These are phyloP conservation scores for Notothenia rossii DNA, from an alignment of 2,113 vertebrate species.

Conservation along the genomic window DNA sequence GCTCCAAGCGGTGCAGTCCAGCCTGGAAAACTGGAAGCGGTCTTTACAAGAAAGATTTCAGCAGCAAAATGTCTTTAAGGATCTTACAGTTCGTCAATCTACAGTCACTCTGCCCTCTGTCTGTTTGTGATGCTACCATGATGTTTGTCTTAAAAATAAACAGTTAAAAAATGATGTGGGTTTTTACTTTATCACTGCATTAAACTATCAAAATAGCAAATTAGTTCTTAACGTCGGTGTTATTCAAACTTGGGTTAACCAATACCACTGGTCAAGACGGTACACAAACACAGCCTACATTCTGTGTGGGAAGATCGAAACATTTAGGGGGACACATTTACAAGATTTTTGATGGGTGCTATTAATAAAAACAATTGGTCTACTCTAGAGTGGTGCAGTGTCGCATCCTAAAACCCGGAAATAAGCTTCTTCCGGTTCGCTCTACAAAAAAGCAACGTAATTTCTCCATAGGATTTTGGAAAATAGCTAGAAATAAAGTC, in stretches of 20 bases:
- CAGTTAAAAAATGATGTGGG: neutral
- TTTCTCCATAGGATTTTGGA: too few relatives aligned
- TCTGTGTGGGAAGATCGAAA: neutral
- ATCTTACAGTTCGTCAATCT: conserved; percentile 85
- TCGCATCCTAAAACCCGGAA: too few relatives aligned
- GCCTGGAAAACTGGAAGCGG: conserved; percentile 83
- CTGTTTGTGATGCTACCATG: conserved; percentile 81
- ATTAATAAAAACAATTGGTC: too few relatives aligned
- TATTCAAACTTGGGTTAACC: neutral
- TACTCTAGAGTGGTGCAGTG: too few relatives aligned
- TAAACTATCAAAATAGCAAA: conserved; percentile 26
- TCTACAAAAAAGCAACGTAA: too few relatives aligned
- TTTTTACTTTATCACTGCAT: conserved; percentile 13
- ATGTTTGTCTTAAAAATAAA: conserved; percentile 35
- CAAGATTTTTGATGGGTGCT: too few relatives aligned
- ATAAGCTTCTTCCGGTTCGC: too few relatives aligned
- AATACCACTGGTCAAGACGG: neutral
- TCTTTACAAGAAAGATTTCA: conserved; percentile 82
- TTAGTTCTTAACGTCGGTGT: neutral
- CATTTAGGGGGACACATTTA: too few relatives aligned
- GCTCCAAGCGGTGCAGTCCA: conserved; percentile 63
- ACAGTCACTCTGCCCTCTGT: conserved; percentile 86
- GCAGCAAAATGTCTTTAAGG: conserved; percentile 85
- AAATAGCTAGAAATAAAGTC: too few relatives aligned
- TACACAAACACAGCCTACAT: neutral